Conservation (phyloP, 2,888 invertebrate genomes). For the Drosophila nr. perissopoda region DNA sequence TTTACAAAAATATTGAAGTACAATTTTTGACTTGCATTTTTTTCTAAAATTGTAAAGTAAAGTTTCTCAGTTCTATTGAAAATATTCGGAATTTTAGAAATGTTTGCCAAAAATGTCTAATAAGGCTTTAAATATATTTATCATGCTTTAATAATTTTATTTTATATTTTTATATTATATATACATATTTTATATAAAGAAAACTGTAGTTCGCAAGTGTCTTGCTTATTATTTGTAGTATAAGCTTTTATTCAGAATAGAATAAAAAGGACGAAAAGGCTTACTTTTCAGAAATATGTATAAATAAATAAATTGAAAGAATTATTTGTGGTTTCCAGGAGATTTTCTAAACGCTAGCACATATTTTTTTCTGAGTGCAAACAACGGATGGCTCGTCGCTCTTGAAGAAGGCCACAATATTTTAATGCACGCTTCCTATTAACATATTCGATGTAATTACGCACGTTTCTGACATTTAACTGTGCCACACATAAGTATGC, state of each 20-base stretch:
- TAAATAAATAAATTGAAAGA: neutral
- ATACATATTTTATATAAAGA: neutral
- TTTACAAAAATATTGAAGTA: too few relatives aligned
- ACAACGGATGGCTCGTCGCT: constrained; percentile 14
- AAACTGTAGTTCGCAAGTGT: neutral
- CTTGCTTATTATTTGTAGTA: too few relatives aligned
- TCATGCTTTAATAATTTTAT: neutral
- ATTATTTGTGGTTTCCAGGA: neutral
- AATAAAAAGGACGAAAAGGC: neutral
- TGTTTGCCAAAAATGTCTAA: neutral
- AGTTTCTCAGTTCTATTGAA: neutral
- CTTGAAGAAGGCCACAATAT: constrained; percentile 55
- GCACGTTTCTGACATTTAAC: constrained; percentile 71
- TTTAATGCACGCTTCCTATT: constrained; percentile 63
- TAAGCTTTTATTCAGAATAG: neutral
- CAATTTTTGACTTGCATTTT: too few relatives aligned
- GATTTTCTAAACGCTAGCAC: neutral
- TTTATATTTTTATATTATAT: neutral
- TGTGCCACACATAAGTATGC: constrained; percentile 39
- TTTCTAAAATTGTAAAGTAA: too few relatives aligned
- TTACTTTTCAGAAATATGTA: neutral
- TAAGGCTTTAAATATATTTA: neutral
- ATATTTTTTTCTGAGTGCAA: constrained; percentile 1
- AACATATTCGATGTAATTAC: constrained; percentile 77
- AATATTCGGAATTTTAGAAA: neutral